These are phyloP conservation scores for Aphelinus atriplicis DNA, from an alignment of 1,140 invertebrate species.

Conservation along the genomic window DNA sequence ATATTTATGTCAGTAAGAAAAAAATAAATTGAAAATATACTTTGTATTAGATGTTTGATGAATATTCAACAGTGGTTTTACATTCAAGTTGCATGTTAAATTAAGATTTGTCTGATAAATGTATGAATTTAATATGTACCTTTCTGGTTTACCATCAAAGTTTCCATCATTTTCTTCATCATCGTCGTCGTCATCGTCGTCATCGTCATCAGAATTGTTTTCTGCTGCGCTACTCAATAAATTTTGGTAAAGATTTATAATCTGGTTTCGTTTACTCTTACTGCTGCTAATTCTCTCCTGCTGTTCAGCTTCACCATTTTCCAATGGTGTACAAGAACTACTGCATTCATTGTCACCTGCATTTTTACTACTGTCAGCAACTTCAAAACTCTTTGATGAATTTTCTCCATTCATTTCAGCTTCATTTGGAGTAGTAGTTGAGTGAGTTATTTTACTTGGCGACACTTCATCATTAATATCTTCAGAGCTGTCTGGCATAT, in stretches of 20 bases:
- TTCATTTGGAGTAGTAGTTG: slow-evolving; percentile 41
- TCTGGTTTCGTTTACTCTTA: slow-evolving; percentile 48
- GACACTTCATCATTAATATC: slow-evolving; percentile 67
- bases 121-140: slow-evolving; percentile 28
- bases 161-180: slow-evolving; percentile 59
- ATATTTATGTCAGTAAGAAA: too few relatives aligned
- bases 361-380: slow-evolving; percentile 66
- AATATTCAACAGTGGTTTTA: background rate
- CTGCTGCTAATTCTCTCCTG: slow-evolving; percentile 53
- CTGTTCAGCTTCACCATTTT: slow-evolving; percentile 66
- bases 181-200: slow-evolving; percentile 52
- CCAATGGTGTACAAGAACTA: slow-evolving; percentile 57
- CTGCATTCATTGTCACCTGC: slow-evolving; percentile 60
- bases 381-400: slow-evolving; percentile 56
- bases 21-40: background rate
- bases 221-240: slow-evolving; percentile 42
- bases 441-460: slow-evolving; percentile 58
- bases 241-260: slow-evolving; percentile 47
- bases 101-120: background rate
- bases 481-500: slow-evolving; percentile 71
- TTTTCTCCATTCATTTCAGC: slow-evolving; percentile 59
- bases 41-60: background rate
- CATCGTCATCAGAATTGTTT: slow-evolving; percentile 49
- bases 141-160: slow-evolving; percentile 55
- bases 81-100: background rate